Percentiles rank a stretch among this genome's conserved stretches.
Conservation (phyloP, 2,888 invertebrate species). For the Pandemis cinnamomeana region DNA sequence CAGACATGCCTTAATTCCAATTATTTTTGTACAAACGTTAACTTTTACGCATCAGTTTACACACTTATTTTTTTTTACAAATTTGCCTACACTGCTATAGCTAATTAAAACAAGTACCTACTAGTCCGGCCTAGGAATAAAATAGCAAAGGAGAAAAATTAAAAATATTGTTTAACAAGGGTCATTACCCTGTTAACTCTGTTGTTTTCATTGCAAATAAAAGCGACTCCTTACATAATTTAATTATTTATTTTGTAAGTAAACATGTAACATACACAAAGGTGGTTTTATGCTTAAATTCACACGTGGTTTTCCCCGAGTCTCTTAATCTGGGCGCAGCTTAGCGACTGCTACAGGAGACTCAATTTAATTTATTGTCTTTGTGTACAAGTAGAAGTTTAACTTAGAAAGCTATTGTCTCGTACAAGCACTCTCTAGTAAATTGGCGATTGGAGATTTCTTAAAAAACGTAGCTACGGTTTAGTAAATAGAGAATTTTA, state of each 20-base stretch:
- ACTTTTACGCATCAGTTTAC: not conserved
- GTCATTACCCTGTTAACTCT: not conserved
- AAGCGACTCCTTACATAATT: not conserved
- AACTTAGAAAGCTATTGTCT: conserved; percentile 48
- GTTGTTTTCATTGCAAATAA: not conserved
- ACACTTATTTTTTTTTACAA: not conserved
- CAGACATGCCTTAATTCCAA: not conserved
- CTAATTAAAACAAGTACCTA: not conserved
- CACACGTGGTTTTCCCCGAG: conserved; percentile 64
- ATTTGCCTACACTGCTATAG: not conserved
- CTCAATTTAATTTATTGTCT: conserved; percentile 73
- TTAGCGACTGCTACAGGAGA: conserved; percentile 61
- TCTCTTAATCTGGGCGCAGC: conserved; percentile 65
- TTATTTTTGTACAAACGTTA: not conserved
- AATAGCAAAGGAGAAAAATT: not conserved
- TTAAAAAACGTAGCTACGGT: not conserved
- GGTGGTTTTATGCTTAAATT: conserved; percentile 60
- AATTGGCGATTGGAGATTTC: not conserved
- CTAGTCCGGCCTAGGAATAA: not conserved
- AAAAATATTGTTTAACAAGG: not conserved
- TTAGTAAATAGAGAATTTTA: not conserved
- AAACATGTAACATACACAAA: conserved; percentile 56
- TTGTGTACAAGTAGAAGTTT: conserved; percentile 61
- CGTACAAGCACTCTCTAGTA: not conserved
- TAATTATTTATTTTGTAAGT: conserved; percentile 27